These are phyloP conservation scores for Sebastes trivittatus DNA, from an alignment of 2,797 vertebrate genomes.

Conservation along the genomic window DNA sequence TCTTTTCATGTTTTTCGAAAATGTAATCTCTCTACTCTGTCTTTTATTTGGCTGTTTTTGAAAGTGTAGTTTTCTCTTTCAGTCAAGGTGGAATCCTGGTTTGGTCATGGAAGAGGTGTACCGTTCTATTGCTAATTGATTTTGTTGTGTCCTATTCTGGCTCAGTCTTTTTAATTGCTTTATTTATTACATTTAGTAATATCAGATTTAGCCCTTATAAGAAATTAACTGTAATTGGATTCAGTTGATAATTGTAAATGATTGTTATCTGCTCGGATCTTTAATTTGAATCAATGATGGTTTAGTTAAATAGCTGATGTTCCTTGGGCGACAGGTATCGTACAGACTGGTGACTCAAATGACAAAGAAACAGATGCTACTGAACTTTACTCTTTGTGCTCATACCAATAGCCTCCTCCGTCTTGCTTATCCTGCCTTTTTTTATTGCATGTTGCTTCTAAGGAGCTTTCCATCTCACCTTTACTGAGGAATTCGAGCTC, in stretches of 20 bases:
- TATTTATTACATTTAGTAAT: conserved; percentile 4
- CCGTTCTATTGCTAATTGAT: background rate
- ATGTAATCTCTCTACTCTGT: conserved; percentile 26
- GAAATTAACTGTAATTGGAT: conserved; percentile 10
- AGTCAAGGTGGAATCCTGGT: conserved; percentile 26
- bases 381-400: conserved; percentile 29
- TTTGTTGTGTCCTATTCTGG: background rate
- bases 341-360: background rate
- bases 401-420: background rate
- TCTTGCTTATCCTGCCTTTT: conserved; percentile 42
- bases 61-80: conserved; percentile 31
- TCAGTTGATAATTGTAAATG: background rate
- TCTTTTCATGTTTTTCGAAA: conserved; percentile 64
- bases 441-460: conserved; percentile 35
- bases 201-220: background rate
- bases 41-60: conserved; percentile 48
- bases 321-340: background rate
- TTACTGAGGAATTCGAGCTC: conserved; percentile 34
- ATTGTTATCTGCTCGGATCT: background rate
- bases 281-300: background rate
- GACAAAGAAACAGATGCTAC: conserved; percentile 28
- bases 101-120: background rate
- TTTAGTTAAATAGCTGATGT: background rate
- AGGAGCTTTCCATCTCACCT: conserved; percentile 25
- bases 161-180: conserved; percentile 8